Conservation (phyloP, 2,888 invertebrate genomes). For the Campoletis raptor region DNA sequence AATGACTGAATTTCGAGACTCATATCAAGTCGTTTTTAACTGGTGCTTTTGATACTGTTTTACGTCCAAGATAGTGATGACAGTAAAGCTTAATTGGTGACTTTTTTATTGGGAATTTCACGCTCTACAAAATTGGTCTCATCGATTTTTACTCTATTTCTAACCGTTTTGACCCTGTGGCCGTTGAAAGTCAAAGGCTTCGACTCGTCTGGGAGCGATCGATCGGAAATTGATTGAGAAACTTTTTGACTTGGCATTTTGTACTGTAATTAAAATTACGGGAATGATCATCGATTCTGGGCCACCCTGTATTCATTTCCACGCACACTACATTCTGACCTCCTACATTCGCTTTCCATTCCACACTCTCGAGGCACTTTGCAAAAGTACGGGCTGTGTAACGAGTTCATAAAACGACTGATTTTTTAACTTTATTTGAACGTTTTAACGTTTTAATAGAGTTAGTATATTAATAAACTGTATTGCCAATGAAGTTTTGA, state of each 20-base stretch:
- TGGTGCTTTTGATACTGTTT: not conserved
- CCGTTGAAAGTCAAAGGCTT: not conserved
- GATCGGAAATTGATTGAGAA: not conserved
- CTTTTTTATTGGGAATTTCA: not conserved
- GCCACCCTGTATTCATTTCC: not conserved
- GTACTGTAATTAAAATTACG: not conserved
- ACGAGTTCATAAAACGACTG: not conserved
- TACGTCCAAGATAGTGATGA: not conserved
- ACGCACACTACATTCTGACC: slow-evolving; percentile 3
- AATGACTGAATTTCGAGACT: not conserved
- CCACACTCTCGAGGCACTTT: slow-evolving; percentile 56
- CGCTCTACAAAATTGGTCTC: not conserved
- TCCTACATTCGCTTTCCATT: slow-evolving; percentile 67
- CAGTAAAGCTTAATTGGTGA: not conserved
- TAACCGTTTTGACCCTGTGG: not conserved
- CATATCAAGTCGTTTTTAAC: no score
- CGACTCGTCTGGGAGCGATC: not conserved
- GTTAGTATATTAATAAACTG: slow-evolving; percentile 41
- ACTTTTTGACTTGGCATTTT: not conserved
- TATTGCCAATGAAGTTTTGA: slow-evolving; percentile 35
- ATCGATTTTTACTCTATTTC: not conserved
- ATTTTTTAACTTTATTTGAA: not conserved
- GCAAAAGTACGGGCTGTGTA: slow-evolving; percentile 45
- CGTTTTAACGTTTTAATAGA: slow-evolving; percentile 6
- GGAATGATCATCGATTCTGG: not conserved